Evolutionary conservation across 2,113 vertebrate species (phyloP), one percentile per base, ranked within the genome.

Genomic region (Nesogale talazaci): DNA sequence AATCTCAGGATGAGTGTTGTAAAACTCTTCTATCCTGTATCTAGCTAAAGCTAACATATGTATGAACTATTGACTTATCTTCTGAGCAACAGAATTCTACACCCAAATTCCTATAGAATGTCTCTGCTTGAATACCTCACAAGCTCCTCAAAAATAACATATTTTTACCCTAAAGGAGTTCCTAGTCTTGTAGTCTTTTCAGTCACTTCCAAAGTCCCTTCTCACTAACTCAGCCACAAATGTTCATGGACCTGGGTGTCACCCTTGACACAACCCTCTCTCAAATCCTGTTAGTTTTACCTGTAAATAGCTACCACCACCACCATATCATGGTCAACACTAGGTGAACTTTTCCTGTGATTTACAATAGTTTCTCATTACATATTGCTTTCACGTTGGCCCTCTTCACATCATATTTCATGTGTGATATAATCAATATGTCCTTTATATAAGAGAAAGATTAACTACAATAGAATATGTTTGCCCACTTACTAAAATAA

Each of bases 321-420:
- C 4, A 2, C 61, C 25, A 0, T 38, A 38, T 83, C 40, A 7
- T 56, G 10, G 16, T n/a, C 19, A 4, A 5, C 70, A 6, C 40
- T 25, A 27, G 3, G 4, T 27, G 63, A 27, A 5, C 29, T 27
- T 27, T 29, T 25, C 56, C 15, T 0, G 0, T 1, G 72, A 25
- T 38, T 81, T 19, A 38, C n/a, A 8, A 6, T 10, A 74, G 38
- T 31, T 46, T 9, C 52, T 52, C 19, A 27, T 8, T 25, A 0
- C 40, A 27, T 65, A 38, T 57, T 40, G 77, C 25, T 29, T 40
- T 5, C 29, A 27, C 34, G 29, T 20, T 78, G 14, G 2, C 6
- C 38, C 27, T 0, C 25, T 79, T 63, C 38, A 31, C 31, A 46
- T 31, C 52, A 16, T 20, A 46, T 15, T 74, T 52, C 38, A n/a